A percentile compares a stretch with the other conserved stretches of the same genome.
phyloP scores from a whole-genome alignment of 2,888 invertebrate species.

The Uloborus plumipes region DNA sequence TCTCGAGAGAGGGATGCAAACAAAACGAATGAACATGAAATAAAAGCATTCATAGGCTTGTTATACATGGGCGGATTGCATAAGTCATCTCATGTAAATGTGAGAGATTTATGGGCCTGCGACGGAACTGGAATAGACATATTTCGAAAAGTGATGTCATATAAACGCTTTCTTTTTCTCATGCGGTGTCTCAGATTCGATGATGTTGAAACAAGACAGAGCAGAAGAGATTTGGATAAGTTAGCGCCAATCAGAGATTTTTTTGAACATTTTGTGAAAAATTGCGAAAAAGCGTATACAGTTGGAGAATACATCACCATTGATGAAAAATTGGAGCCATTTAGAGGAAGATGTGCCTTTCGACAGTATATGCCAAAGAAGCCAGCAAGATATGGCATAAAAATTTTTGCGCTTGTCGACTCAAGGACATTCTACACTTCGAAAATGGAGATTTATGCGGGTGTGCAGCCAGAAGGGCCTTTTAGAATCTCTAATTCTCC shows the following conservation, averaged over 20 bases:
- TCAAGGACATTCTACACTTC: no score
- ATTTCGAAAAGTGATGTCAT: not conserved
- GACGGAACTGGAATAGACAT: no score
- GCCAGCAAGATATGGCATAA: no score
- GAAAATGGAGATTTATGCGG: no score
- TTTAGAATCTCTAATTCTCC: not conserved
- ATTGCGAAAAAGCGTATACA: conserved; percentile 55
- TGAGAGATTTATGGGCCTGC: not conserved
- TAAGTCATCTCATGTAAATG: not conserved
- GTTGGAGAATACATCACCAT: conserved; percentile 67
- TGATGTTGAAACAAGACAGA: no score
- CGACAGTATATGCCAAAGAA: conserved; percentile 66
- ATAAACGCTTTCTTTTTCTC: not conserved
- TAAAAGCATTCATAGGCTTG: not conserved
- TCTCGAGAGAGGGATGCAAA: not conserved
- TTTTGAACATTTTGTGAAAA: not conserved
- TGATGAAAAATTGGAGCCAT: conserved; percentile 68
- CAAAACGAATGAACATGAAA: not conserved
- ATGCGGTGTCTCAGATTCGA: not conserved
- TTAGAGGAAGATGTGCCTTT: conserved; percentile 67
- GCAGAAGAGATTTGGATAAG: no score
- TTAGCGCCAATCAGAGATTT: not conserved
- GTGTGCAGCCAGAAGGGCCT: no score
- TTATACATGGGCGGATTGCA: not conserved
- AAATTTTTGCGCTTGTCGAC: no score